These are phyloP conservation scores for Bradynema listronoti DNA, from an alignment of 1,140 invertebrate species.

Conservation along the genomic window DNA sequence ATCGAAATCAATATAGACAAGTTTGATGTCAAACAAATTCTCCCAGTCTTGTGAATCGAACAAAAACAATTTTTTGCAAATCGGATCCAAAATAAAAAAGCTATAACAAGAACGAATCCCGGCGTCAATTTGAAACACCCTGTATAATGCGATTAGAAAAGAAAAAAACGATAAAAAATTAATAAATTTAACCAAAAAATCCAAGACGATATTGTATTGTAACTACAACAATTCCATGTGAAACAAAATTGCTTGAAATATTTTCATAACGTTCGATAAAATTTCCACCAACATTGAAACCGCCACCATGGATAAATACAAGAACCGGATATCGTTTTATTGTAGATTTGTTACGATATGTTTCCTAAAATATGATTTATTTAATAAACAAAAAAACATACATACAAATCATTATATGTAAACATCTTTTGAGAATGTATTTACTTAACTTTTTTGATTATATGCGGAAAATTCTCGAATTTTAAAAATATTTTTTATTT, in stretches of 20 bases:
- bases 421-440: neutral
- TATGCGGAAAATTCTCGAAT: neutral
- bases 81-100: neutral
- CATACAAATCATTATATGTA: neutral
- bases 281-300: constrained; percentile 22
- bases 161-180: neutral
- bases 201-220: constrained; percentile 46
- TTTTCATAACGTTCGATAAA: constrained; percentile 22
- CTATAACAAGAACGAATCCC: neutral
- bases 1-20: too few relatives aligned
- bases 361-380: neutral
- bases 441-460: neutral
- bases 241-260: constrained; percentile 34
- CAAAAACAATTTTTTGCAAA: too few relatives aligned
- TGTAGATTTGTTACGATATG: neutral
- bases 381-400: neutral
- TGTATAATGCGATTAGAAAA: neutral
- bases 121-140: neutral
- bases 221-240: constrained; percentile 36
- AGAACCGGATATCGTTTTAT: constrained; percentile 16
- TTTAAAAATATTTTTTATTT: neutral
- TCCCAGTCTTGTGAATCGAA: too few relatives aligned
- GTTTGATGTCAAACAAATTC: too few relatives aligned
- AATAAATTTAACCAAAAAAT: constrained; percentile 25
- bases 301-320: constrained; percentile 40